A percentile compares a stretch with the other conserved stretches of the same genome.
These are phyloP conservation scores for Sinhomidia bicolor DNA, from an alignment of 2,888 invertebrate species.

Conservation along the genomic window DNA sequence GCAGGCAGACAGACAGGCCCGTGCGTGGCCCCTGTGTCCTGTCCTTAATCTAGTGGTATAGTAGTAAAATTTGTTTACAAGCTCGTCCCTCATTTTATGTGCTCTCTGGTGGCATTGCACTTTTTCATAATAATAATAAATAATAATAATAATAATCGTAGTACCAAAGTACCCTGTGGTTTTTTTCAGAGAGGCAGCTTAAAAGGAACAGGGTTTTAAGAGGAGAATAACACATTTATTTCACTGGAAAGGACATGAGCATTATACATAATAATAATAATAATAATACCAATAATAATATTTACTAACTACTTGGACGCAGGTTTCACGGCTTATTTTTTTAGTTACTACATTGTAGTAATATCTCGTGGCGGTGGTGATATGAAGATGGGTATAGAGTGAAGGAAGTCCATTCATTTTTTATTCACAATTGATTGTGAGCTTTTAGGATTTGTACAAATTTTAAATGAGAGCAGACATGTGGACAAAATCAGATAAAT, in stretches of 20 bases:
- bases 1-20: not conserved
- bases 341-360: not conserved
- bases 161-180: constrained; percentile 41
- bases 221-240: constrained; percentile 9
- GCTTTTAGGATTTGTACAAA: constrained; percentile 46
- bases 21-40: not conserved
- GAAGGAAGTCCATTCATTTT: not conserved
- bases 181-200: constrained; percentile 4
- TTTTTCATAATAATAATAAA: constrained; percentile 28
- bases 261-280: not conserved
- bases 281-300: not conserved
- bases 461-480: constrained; percentile 36
- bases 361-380: not conserved
- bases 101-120: constrained; percentile 41
- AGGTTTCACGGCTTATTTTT: not conserved
- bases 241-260: not conserved
- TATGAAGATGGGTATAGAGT: not conserved
- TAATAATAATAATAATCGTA: constrained; percentile 9
- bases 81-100: constrained; percentile 36
- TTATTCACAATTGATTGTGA: constrained; percentile 39
- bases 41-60: constrained; percentile 23
- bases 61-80: constrained; percentile 47
- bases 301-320: constrained; percentile 35
- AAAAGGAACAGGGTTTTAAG: not conserved
- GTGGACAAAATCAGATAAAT: constrained; percentile 31